Conservation (phyloP, 2,797 vertebrate genomes). For the Macrochelys suwanniensis region DNA sequence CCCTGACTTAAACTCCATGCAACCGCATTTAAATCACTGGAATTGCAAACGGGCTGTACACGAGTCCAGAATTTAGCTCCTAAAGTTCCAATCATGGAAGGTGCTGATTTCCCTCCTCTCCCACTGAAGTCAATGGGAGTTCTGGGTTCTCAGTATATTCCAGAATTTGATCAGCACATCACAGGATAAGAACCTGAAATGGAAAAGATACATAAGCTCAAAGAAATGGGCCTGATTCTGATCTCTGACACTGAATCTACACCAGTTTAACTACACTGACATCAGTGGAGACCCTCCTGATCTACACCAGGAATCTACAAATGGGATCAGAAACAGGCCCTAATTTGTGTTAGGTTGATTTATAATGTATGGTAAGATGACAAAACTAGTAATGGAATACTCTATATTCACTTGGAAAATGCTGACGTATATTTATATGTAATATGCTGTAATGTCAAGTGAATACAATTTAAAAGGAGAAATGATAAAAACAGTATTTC, state of each 20-base stretch:
- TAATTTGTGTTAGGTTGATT: not conserved
- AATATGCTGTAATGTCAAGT: not conserved
- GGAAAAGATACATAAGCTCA: not conserved
- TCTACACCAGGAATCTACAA: not conserved
- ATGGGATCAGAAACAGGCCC: not conserved
- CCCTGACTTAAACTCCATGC: not conserved
- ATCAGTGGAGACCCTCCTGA: not conserved
- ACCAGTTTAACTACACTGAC: not conserved
- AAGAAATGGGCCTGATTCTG: not conserved
- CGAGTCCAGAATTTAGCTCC: not conserved
- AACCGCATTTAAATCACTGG: not conserved
- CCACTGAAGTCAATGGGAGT: too few species aligned
- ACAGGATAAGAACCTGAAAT: not conserved
- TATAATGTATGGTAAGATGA: not conserved
- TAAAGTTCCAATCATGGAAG: too few species aligned
- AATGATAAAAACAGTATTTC: not conserved
- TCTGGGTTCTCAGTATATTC: not conserved
- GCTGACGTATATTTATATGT: not conserved
- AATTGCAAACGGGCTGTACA: not conserved
- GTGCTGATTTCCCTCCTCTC: too few species aligned
- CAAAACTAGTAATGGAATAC: not conserved
- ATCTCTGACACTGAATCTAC: not conserved
- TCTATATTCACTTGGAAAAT: not conserved
- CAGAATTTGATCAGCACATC: not conserved
- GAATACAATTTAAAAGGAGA: not conserved